Percentiles rank a stretch among this genome's conserved stretches.
Conservation (phyloP, 2,113 vertebrate species). For the Sialia sialis region DNA sequence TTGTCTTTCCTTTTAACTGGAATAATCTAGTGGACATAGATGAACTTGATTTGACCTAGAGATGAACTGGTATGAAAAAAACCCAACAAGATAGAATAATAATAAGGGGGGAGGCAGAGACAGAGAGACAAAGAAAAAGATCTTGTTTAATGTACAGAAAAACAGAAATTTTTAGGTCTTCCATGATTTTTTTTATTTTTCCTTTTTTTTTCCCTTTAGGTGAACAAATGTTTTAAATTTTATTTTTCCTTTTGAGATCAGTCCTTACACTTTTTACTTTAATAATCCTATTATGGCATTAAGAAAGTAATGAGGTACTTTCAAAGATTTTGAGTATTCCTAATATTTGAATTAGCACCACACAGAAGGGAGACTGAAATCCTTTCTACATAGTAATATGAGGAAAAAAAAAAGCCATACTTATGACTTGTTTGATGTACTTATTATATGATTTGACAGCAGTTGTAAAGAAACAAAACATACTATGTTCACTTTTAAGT, state of each 20-base stretch:
- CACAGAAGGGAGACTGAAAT: not conserved
- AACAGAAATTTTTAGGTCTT: not conserved
- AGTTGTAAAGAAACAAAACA: not conserved
- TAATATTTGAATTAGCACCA: not conserved
- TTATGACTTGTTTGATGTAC: not conserved
- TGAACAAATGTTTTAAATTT: not conserved
- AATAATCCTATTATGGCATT: not conserved
- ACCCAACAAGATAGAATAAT: not conserved
- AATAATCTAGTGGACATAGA: constrained; percentile 74
- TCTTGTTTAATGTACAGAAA: not conserved
- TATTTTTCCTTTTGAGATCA: not conserved
- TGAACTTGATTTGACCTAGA: constrained; percentile 79
- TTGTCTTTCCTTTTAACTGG: constrained; percentile 58
- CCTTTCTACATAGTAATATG: not conserved
- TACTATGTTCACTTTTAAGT: not conserved
- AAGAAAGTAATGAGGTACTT: not conserved
- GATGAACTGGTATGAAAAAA: constrained; percentile 54
- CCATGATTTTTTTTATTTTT: accelerated
- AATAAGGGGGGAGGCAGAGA: not conserved
- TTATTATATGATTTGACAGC: not conserved
- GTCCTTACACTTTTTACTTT: not conserved
- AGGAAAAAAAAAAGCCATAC: not conserved
- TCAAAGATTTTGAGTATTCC: not conserved
- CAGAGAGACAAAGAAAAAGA: not conserved
- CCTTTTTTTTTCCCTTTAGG: accelerated